Evolutionary conservation across 1,140 invertebrate species (phyloP), one percentile per base, ranked within the genome.

Genomic region (Thalassaphorura encarpata): DNA sequence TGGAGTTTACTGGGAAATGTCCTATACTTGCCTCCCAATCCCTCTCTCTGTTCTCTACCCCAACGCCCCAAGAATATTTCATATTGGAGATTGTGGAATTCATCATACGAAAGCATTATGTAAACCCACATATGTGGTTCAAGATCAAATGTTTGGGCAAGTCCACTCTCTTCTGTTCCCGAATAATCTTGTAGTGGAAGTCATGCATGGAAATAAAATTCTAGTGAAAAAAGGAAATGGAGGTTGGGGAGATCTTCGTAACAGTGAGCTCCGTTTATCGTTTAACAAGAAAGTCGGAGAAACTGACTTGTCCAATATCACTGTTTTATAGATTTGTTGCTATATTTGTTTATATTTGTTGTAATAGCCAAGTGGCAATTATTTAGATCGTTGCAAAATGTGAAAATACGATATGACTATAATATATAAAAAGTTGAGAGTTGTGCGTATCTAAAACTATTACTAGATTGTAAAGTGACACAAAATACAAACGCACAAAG

Each of bases 41-140:
- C 88, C 84, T 62, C 78, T 97, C 36, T 81, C 83, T 58, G 85
- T 89, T 0, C 83, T 96, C 73, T 82, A 93, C 54, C 83, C 90
- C 68, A 83, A 87, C 64, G 88, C 89, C 2, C 91, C 93, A 0
- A 73, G 93, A 51, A 89, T 98, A 41, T 95, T 97, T 73, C 95
- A 99, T 75, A 94, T 98, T 67, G 95, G 95, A 15, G 93, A 97
- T 79, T 98, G 93, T 75, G 92, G 94, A 16, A 85, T 97, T 50
- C 94, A 97, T 73, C 92, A 96, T 72, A 95, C 94, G 73, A 91
- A 92, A 65, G 86, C 85, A 52, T 89, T 91, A 72, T 96, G 91
- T 72, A 84, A 90, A 69, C 87, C 88, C 11, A 87, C 84, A 23
- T 77, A 83, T 26, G 84, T 84, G 87, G 68, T 65, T 68, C 54